Evolutionary conservation across 1,140 invertebrate genomes (phyloP).

Genomic region (Chironomus tepperi): DNA sequence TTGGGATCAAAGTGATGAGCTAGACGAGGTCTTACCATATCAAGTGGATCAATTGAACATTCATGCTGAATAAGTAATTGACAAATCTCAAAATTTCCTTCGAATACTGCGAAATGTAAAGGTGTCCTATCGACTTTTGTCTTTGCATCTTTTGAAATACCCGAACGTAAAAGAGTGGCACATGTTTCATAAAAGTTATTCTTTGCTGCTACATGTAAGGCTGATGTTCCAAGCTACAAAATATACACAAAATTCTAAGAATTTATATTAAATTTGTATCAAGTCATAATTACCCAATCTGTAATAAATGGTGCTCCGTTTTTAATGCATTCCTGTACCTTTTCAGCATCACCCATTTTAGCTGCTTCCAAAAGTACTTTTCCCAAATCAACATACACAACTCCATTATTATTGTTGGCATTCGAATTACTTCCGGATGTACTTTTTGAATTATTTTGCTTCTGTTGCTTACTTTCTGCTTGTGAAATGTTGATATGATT

Average conservation of each 20-base stretch:
- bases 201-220: slow-evolving; percentile 77
- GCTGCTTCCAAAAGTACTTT: slow-evolving; percentile 72
- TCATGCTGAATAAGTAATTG: slow-evolving; percentile 66
- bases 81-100: slow-evolving; percentile 72
- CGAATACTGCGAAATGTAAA: slow-evolving; percentile 76
- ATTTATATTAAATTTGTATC: neutral
- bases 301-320: slow-evolving; percentile 85
- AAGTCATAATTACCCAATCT: slow-evolving; percentile 63
- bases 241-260: slow-evolving; percentile 17
- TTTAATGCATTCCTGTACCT: slow-evolving; percentile 69
- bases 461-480: neutral
- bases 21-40: slow-evolving; percentile 68
- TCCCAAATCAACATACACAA: slow-evolving; percentile 56
- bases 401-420: neutral
- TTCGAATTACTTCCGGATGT: neutral
- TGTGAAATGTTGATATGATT: neutral
- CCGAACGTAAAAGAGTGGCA: slow-evolving; percentile 71
- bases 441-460: neutral
- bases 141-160: slow-evolving; percentile 75
- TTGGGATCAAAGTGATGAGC: neutral
- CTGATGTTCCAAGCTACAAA: slow-evolving; percentile 73
- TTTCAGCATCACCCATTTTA: slow-evolving; percentile 64
- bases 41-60: slow-evolving; percentile 66
- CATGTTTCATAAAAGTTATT: slow-evolving; percentile 74
- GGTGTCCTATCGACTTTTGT: slow-evolving; percentile 91